Conservation (phyloP, 92 coral and sea anemone species). For the Ricordea florida region DNA sequence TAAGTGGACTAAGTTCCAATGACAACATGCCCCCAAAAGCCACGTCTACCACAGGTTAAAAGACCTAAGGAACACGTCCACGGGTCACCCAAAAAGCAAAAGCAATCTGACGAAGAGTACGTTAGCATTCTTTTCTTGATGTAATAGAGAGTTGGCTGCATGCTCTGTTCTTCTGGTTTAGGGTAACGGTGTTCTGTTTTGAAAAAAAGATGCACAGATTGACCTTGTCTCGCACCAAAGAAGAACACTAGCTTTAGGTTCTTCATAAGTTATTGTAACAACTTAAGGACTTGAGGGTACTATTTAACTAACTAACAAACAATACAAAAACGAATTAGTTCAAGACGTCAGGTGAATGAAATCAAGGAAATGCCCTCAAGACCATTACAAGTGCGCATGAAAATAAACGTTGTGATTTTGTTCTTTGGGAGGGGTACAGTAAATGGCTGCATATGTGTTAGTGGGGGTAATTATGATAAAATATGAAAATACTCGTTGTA, state of each 20-base stretch:
- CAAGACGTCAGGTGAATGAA: neutral
- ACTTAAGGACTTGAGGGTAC: too few species aligned
- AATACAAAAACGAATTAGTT: neutral
- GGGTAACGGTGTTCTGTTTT: constrained; percentile 1
- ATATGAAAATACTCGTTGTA: neutral
- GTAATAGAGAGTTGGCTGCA: constrained; percentile 8
- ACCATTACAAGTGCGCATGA: constrained; percentile 4
- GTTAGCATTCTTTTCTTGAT: too few species aligned
- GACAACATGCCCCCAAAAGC: constrained; percentile 13
- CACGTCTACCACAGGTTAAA: neutral
- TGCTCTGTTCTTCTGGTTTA: constrained; percentile 4
- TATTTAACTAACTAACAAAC: neutral
- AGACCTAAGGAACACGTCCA: constrained; percentile 18
- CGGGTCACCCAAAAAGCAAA: constrained; percentile 29
- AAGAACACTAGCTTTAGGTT: too few species aligned
- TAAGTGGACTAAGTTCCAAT: constrained; percentile 14
- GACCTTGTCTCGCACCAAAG: constrained; percentile 14
- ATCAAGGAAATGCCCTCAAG: neutral
- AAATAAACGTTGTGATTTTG: neutral
- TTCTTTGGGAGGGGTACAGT: neutral
- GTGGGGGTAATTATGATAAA: neutral
- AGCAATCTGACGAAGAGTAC: constrained; percentile 11
- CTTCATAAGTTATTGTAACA: too few species aligned
- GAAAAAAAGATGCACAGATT: constrained; percentile 6
- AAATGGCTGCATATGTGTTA: neutral